Conservation (phyloP, 2,797 vertebrate species). For the Eurystomus glaucurus region DNA sequence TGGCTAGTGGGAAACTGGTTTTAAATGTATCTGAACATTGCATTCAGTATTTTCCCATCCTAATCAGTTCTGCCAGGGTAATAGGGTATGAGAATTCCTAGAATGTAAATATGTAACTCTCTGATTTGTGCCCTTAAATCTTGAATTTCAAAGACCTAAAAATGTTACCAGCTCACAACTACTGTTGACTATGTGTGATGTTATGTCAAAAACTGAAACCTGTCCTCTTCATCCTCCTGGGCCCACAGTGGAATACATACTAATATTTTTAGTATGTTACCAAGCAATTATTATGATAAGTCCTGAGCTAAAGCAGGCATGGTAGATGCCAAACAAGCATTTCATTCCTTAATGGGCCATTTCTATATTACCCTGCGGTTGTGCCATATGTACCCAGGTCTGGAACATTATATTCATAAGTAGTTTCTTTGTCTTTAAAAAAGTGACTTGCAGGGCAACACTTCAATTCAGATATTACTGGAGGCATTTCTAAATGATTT, state of each 20-base stretch:
- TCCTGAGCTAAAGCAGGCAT: constrained; percentile 49
- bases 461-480: constrained; percentile 43
- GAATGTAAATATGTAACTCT: not conserved
- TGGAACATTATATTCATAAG: constrained; percentile 39
- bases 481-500: constrained; percentile 31
- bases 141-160: not conserved
- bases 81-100: not conserved
- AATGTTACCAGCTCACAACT: not conserved
- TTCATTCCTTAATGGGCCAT: constrained; percentile 74
- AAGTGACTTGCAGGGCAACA: not conserved
- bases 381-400: constrained; percentile 51
- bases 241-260: not conserved
- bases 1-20: not conserved
- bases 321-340: constrained; percentile 22
- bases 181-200: rapidly evolving
- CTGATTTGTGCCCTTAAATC: not conserved
- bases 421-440: constrained; percentile 27
- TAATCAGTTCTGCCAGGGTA: not conserved
- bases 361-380: constrained; percentile 64
- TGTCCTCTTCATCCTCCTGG: not conserved
- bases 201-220: not conserved
- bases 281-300: constrained; percentile 61
- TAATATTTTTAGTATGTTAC: constrained; percentile 26
- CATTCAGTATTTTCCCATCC: not conserved
- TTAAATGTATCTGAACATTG: not conserved